Base-by-base conservation (phyloP, 2,113 vertebrate genomes). In the Pimephales promelas region DNA sequence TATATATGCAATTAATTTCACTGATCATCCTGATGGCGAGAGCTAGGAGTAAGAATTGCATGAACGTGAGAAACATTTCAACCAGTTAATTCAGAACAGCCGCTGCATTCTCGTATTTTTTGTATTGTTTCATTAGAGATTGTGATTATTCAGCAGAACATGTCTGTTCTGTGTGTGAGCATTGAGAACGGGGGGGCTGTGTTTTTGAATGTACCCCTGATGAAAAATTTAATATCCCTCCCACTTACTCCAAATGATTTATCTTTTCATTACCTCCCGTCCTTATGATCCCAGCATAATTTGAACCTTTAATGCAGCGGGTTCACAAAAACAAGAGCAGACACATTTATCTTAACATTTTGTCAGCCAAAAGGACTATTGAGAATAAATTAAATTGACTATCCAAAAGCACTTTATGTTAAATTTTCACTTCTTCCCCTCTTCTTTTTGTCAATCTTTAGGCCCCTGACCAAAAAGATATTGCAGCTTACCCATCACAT, bases 321-420 rank as follows among this genome's bases (percentile, higher is more conserved):
- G 84, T 85, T 87, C 83, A 83, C 84, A 87, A 87, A 87, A 87
- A 81, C 81, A 85, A 87, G 75, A 84, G 77, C 76, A 81, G 62
- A 81, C 56, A 40, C 86, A 87, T 87, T 81, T 52, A 81, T 87
- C 80, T 85, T 83, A 68, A 75, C 75, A 83, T 80, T 85, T 75
- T 40, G 80, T 85, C 84, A 82, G 66, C 40, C 57, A 71, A 72
- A 85, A 70, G 83, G 61, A 68, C 86, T 70, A 49, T 83, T 36
- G 26, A 83, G 40, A 62, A 81, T 80, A 76, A 81, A 85, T 83
- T 83, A 57, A 87, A 81, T 85, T 81, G 73, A 68, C 73, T 64
- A 45, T 87, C 57, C 81, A 87, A 47, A 47, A 85, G 66, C 49
- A 62, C 61, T 82, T 87, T 77, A 43, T 78, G 24, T 75, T 52